Evolutionary conservation across 2,113 vertebrate genomes (phyloP).

Genomic region (Damaliscus lunatus): DNA sequence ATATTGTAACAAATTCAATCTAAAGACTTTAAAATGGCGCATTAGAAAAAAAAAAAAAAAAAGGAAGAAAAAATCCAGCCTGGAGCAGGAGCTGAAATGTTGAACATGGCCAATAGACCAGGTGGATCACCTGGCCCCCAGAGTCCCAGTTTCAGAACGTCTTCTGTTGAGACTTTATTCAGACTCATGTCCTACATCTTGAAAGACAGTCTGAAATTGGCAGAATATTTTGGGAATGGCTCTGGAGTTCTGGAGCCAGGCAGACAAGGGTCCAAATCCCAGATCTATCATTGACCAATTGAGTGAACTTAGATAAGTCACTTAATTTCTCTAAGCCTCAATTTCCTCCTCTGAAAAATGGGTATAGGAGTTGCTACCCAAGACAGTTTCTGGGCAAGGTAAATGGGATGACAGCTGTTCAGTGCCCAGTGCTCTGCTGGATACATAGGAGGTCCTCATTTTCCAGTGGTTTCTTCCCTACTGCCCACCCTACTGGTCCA

Average conservation of each 20-base stretch:
- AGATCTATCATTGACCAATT: neutral
- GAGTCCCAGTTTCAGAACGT: neutral
- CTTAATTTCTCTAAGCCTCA: neutral
- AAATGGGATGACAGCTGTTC: neutral
- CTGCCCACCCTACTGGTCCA: neutral
- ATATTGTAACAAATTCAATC: neutral
- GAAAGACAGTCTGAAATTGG: neutral
- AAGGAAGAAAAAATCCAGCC: neutral
- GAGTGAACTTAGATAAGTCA: neutral
- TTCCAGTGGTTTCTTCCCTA: neutral
- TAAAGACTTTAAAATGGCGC: neutral
- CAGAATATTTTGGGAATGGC: neutral
- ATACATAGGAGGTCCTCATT: neutral
- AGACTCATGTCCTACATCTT: neutral
- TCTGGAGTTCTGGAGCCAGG: neutral
- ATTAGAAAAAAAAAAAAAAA: neutral
- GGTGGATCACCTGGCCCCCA: neutral
- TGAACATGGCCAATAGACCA: neutral
- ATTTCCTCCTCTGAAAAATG: neutral
- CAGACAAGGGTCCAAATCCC: neutral
- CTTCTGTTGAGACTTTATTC: neutral
- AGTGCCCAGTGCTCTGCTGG: neutral
- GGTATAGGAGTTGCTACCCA: neutral
- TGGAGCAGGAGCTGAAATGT: neutral
- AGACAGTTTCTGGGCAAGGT: neutral